A percentile compares a stretch with the other conserved stretches of the same genome.
phyloP scores from a whole-genome alignment of 2,113 vertebrate genomes.

The Strix aluco region DNA sequence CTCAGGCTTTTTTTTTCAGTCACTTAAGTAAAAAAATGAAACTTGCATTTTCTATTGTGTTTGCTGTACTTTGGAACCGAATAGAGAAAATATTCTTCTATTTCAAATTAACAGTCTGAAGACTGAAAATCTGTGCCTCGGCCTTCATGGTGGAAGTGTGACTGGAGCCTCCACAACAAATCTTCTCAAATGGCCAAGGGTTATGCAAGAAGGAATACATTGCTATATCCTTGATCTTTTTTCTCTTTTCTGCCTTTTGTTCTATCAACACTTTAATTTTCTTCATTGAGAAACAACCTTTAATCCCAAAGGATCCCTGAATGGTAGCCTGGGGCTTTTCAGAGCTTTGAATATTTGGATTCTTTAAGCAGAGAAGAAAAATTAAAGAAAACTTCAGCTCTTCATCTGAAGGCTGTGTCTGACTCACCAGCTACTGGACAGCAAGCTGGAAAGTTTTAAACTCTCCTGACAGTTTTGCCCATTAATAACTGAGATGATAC shows the following conservation, averaged over 20 bases:
- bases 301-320: background rate
- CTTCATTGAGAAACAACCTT: background rate
- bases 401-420: background rate
- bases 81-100: background rate
- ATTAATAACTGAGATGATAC: background rate
- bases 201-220: background rate
- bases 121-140: background rate
- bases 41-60: background rate
- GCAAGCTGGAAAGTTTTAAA: constrained; percentile 53
- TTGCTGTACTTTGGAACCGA: background rate
- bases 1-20: background rate
- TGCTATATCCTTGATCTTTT: background rate
- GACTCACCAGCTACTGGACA: constrained; percentile 52
- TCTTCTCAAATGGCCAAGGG: background rate
- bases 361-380: background rate
- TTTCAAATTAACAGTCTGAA: background rate
- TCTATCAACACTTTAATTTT: constrained; percentile 4
- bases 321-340: background rate
- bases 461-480: background rate
- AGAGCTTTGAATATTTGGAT: background rate
- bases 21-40: background rate
- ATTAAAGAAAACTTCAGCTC: background rate
- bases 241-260: background rate
- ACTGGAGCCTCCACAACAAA: background rate
- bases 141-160: background rate